Evolutionary conservation across 1,140 invertebrate genomes (phyloP).

Genomic region (Rhyzopertha dominica): DNA sequence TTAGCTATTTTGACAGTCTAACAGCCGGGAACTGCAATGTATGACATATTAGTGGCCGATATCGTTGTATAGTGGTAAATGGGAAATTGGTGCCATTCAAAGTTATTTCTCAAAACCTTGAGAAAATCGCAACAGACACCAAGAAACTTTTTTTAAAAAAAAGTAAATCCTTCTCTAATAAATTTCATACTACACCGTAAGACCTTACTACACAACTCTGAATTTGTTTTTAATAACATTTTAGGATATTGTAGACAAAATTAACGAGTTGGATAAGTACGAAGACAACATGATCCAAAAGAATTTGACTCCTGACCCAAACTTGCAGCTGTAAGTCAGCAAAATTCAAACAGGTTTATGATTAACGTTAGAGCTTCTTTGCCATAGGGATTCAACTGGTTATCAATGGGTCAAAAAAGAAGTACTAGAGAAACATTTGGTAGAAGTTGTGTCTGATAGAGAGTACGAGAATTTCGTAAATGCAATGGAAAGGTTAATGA

Average conservation of each 20-base stretch:
- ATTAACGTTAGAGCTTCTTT: slow-evolving; percentile 10
- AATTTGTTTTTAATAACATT: slow-evolving; percentile 17
- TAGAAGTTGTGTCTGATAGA: slow-evolving; percentile 66
- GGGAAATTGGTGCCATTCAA: no score
- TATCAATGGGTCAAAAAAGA: slow-evolving; percentile 66
- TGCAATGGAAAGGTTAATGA: slow-evolving; percentile 64
- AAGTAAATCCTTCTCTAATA: slow-evolving; percentile 11
- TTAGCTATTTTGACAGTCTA: no score
- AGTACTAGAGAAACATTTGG: slow-evolving; percentile 59
- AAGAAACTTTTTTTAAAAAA: slow-evolving; percentile 15
- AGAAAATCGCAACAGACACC: no score
- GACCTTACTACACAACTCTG: slow-evolving; percentile 3
- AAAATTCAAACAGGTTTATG: background rate
- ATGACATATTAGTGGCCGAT: no score
- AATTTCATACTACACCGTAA: no score
- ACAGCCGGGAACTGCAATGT: no score
- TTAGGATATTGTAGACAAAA: slow-evolving; percentile 58
- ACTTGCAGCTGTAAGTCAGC: slow-evolving; percentile 54
- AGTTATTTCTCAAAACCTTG: no score
- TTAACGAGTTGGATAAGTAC: slow-evolving; percentile 61
- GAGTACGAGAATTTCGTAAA: slow-evolving; percentile 71
- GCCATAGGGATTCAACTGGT: slow-evolving; percentile 50
- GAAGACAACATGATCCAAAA: slow-evolving; percentile 64
- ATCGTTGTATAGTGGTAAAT: no score
- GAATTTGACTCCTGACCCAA: slow-evolving; percentile 54